These are phyloP conservation scores for Naso thynnoides DNA, from an alignment of 2,797 vertebrate species.

Conservation along the genomic window DNA sequence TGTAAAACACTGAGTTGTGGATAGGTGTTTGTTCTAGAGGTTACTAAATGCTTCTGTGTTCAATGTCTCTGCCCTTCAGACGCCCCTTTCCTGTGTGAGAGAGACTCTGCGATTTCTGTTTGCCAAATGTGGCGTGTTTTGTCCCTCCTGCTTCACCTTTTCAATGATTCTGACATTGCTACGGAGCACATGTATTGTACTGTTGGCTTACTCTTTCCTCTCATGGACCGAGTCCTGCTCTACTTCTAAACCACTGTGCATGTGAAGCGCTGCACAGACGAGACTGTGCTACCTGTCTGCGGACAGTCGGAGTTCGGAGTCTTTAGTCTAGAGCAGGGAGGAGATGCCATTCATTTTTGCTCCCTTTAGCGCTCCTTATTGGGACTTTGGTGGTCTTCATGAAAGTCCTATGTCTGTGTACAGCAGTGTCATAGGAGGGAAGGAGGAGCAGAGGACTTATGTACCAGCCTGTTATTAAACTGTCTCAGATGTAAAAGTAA, in stretches of 20 bases:
- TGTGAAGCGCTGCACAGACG: constrained; percentile 38
- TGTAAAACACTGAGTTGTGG: constrained; percentile 53
- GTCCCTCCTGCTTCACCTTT: constrained; percentile 70
- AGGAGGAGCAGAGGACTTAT: constrained; percentile 69
- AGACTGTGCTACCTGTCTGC: constrained; percentile 26
- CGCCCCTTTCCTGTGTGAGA: constrained; percentile 54
- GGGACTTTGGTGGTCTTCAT: constrained; percentile 46
- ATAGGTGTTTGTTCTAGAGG: constrained; percentile 47
- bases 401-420: constrained; percentile 35
- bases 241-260: constrained; percentile 59
- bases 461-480: constrained; percentile 72
- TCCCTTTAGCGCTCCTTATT: constrained; percentile 45
- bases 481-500: constrained; percentile 72
- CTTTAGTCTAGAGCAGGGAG: constrained; percentile 29
- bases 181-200: constrained; percentile 34
- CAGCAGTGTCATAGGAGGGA: constrained; percentile 77
- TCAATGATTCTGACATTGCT: constrained; percentile 81
- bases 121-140: constrained; percentile 64
- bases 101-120: constrained; percentile 66
- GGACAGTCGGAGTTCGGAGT: constrained; percentile 30
- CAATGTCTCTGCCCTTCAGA: constrained; percentile 41
- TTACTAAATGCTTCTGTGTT: constrained; percentile 74
- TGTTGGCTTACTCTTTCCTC: constrained; percentile 41
- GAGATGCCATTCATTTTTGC: constrained; percentile 41
- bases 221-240: constrained; percentile 43